Evolutionary conservation across 2,113 vertebrate genomes (phyloP).

Genomic region (Poeciliopsis retropinna): DNA sequence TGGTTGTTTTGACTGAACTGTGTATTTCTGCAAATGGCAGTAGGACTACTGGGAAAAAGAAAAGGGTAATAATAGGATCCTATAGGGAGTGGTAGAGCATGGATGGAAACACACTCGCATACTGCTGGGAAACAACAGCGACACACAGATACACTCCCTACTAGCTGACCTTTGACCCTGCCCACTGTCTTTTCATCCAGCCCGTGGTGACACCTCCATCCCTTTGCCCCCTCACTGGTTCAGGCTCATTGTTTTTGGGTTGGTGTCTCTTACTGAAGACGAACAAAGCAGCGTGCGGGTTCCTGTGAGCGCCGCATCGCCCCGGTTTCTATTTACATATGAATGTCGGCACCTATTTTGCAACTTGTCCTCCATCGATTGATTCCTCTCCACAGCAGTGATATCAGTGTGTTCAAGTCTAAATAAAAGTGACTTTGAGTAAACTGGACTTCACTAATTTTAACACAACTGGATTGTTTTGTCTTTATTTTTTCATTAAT

Average conservation of each 20-base stretch:
- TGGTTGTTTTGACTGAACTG: too few relatives aligned
- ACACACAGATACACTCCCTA: constrained; percentile 28
- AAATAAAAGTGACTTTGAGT: background rate
- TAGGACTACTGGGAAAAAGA: too few relatives aligned
- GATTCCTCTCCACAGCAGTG: constrained; percentile 18
- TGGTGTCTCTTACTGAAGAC: constrained; percentile 84
- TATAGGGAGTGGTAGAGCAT: constrained; percentile 14
- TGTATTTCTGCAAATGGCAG: too few relatives aligned
- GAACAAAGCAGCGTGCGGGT: constrained; percentile 85
- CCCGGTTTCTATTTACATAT: constrained; percentile 84
- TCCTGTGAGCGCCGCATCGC: constrained; percentile 68
- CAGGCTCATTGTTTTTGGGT: constrained; percentile 87
- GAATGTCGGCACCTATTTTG: constrained; percentile 79
- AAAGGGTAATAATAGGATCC: constrained; percentile 20
- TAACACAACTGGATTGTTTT: background rate
- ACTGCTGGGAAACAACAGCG: constrained; percentile 39
- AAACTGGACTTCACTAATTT: constrained; percentile 1
- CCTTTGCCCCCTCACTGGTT: constrained; percentile 1
- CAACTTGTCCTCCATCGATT: constrained; percentile 22
- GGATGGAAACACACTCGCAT: constrained; percentile 4
- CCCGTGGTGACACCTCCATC: constrained; percentile 23
- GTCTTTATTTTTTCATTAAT: background rate
- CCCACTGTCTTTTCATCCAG: constrained; percentile 58
- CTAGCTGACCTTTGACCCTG: constrained; percentile 54
- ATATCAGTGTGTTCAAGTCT: constrained; percentile 16